A percentile compares a stretch with the other conserved stretches of the same genome.
Conservation (phyloP, 1,140 invertebrate genomes). For the Belonocnema kinseyi region DNA sequence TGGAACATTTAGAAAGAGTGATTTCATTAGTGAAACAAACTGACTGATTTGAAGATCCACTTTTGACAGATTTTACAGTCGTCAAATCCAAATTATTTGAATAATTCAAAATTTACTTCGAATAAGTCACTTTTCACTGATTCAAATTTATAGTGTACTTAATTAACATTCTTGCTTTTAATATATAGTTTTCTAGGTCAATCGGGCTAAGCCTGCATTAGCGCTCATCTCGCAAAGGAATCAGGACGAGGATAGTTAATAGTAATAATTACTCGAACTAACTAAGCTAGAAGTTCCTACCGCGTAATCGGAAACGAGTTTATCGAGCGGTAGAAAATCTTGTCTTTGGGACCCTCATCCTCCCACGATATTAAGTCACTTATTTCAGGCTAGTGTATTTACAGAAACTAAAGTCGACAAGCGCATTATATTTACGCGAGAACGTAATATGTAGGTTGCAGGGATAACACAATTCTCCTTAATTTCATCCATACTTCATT, state of each 20-base stretch:
- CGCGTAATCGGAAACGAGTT: conserved; percentile 38
- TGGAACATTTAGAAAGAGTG: too few species aligned
- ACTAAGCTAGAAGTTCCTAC: conserved; percentile 6
- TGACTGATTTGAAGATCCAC: too few species aligned
- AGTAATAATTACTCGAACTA: conserved; percentile 19
- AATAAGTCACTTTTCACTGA: too few species aligned
- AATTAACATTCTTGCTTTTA: conserved; percentile 2
- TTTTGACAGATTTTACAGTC: too few species aligned
- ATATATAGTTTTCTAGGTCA: neutral
- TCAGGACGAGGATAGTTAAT: conserved; percentile 27
- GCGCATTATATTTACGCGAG: conserved; percentile 5
- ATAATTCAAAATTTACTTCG: too few species aligned
- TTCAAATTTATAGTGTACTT: neutral
- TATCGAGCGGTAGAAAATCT: conserved; percentile 44
- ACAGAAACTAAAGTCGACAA: conserved; percentile 27
- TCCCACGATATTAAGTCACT: conserved; percentile 37
- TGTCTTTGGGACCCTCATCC: conserved; percentile 38
- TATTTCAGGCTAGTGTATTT: neutral
- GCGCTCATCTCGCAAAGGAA: conserved; percentile 6
- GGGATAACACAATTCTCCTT: conserved; percentile 22
- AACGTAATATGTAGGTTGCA: neutral
- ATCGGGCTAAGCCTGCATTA: conserved; percentile 4
- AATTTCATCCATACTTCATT: neutral
- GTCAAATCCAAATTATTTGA: too few species aligned
- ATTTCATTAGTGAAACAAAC: too few species aligned